Evolutionary conservation across 2,113 vertebrate species (phyloP), one percentile per base, ranked within the genome.

Genomic region (Myiagra hebetior): DNA sequence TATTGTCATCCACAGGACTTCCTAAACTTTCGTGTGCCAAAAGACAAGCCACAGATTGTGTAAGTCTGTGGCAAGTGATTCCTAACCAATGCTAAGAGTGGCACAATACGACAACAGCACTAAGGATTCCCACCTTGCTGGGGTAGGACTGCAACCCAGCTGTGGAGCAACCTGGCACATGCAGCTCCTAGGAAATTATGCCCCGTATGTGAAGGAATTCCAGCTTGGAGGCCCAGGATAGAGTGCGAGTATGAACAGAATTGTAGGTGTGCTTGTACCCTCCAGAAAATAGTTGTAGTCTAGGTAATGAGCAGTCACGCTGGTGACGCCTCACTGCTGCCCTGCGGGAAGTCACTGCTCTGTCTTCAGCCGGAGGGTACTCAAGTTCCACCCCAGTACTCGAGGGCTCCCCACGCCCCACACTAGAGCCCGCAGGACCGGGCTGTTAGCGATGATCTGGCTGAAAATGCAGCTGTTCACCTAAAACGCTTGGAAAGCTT

Each of bases 151-250:
- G 55, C 9, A 31, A 4, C 18, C 31, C 23, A 57, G 11, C 33
- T 0, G 0, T 2, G 2, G 37, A 74, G 73, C 59, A 86, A 14
- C 15, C 22, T 2, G 2, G 14, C 4, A 28, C 10, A 10, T 20
- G 44, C 21, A 31, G 44, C 37, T 69, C 5, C 16, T 7, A 18
- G 24, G 28, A 76, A 53, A n/a, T 22, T 21, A 8, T 2, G 13
- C 23, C 49, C 12, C 39, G 3, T 4, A 2, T 10, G 2, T 33
- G 28, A 30, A 49, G 13, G 28, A 59, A 91, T 60, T 68, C 63
- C 35, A 59, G 30, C 37, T 60, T 2, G 1, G 30, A 22, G 31
- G 35, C 9, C 10, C 5, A 8, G 46, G 15, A 12, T 0, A 17
- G 16, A 65, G 57, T 22, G 7, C 0, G 2, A 47, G 31, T 26